A percentile compares a stretch with the other conserved stretches of the same genome.
phyloP scores from a whole-genome alignment of 37 sponge, comb jelly and placozoan species.

The Ephydatia muelleri region DNA sequence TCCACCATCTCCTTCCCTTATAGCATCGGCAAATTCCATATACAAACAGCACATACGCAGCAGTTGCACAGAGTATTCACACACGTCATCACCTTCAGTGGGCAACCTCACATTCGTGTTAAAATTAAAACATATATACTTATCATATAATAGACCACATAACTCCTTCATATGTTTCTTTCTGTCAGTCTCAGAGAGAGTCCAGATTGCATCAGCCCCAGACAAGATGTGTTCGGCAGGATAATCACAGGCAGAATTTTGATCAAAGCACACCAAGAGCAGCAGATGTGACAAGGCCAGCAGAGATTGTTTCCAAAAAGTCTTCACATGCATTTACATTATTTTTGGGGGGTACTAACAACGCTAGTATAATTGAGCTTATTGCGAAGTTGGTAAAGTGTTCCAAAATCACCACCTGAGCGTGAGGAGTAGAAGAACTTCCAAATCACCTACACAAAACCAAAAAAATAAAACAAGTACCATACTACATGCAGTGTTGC shows the following conservation, averaged over 20 bases:
- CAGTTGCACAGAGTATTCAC: constrained; percentile 17
- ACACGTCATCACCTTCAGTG: constrained; percentile 9
- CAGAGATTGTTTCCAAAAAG: constrained; percentile 15
- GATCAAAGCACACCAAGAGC: constrained; percentile 3
- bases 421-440: constrained; percentile 32
- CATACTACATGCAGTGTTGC: background rate
- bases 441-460: constrained; percentile 31
- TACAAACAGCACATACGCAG: constrained; percentile 11
- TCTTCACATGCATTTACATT: constrained; percentile 46
- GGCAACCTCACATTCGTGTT: background rate
- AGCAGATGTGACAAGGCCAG: constrained; percentile 22
- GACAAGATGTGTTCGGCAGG: constrained; percentile 19
- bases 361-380: constrained; percentile 25
- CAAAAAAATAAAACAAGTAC: background rate
- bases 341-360: constrained; percentile 8
- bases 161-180: constrained; percentile 1
- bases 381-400: constrained; percentile 38
- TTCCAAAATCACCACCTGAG: constrained; percentile 33
- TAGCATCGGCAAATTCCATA: constrained; percentile 45
- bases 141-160: too few relatives aligned
- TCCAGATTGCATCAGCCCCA: constrained; percentile 5
- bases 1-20: constrained; percentile 53
- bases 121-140: too few relatives aligned
- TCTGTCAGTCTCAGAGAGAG: background rate
- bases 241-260: constrained; percentile 6